Percentiles rank a stretch among this genome's conserved stretches.
Conservation (phyloP, 2,888 invertebrate genomes). For the Willowsia nigromaculata region DNA sequence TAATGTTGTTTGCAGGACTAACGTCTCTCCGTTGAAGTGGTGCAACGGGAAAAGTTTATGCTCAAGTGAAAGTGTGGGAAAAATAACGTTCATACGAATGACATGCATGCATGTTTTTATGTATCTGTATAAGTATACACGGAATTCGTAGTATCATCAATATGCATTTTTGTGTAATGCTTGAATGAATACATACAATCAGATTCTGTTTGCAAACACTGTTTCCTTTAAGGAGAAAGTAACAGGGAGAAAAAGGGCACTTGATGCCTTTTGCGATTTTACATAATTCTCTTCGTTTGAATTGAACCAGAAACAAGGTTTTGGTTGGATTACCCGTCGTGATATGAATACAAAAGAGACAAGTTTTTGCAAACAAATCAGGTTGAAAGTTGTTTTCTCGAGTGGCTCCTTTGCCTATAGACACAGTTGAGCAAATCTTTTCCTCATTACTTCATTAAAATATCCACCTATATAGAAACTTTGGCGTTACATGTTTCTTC, state of each 20-base stretch:
- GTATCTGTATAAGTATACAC: background rate
- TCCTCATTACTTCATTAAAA: background rate
- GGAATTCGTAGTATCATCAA: background rate
- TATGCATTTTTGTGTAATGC: background rate
- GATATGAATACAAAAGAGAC: background rate
- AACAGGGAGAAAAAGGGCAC: background rate
- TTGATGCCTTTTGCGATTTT: background rate
- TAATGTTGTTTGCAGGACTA: no score
- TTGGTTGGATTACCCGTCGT: background rate
- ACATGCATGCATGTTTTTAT: background rate
- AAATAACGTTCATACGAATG: background rate
- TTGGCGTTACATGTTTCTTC: no score
- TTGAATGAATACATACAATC: background rate
- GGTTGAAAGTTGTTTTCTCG: background rate
- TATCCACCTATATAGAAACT: background rate
- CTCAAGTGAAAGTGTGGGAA: background rate
- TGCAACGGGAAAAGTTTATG: background rate
- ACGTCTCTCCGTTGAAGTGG: background rate
- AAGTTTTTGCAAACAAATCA: slow-evolving; percentile 35
- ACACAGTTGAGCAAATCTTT: background rate
- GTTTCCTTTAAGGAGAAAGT: background rate
- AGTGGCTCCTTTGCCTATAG: background rate
- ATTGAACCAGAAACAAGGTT: slow-evolving; percentile 32
- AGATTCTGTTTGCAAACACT: background rate
- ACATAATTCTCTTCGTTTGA: slow-evolving; percentile 11